Percentiles rank a stretch among this genome's conserved stretches.
phyloP scores from a whole-genome alignment of 1,140 invertebrate species.

The Oppia nitens region DNA sequence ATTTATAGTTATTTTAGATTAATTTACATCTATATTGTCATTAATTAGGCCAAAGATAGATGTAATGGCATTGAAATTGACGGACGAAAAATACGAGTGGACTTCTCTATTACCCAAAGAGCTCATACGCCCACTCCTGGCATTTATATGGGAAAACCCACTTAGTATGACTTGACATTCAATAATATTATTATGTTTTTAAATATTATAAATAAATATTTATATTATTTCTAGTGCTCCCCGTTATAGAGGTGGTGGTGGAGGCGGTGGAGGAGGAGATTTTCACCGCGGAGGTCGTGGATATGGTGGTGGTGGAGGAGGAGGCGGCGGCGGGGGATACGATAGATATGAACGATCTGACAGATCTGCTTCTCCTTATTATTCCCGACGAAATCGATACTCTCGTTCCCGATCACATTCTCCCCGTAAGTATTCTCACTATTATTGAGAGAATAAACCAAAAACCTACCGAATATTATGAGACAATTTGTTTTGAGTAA shows the following conservation, averaged over 20 bases:
- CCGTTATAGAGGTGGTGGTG: conserved; percentile 19
- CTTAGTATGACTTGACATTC: conserved; percentile 33
- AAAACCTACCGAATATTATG: neutral
- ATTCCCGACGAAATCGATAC: conserved; percentile 1
- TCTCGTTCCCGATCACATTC: conserved; percentile 12
- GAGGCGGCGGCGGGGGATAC: conserved; percentile 20
- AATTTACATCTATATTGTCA: conserved; percentile 3
- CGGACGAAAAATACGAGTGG: conserved; percentile 76
- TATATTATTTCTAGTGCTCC: conserved; percentile 28
- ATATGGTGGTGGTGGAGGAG: conserved; percentile 21
- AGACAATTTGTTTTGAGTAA: neutral
- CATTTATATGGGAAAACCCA: conserved; percentile 90
- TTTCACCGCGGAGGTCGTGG: conserved; percentile 19
- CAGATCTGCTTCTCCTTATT: conserved; percentile 7
- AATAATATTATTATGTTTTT: neutral
- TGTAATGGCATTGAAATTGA: conserved; percentile 85
- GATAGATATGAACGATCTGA: no score
- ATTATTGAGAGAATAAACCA: neutral
- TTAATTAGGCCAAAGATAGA: conserved; percentile 61
- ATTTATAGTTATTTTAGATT: neutral
- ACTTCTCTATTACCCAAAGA: conserved; percentile 91
- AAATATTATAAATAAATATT: conserved; percentile 13
- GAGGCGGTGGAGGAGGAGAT: conserved; percentile 18
- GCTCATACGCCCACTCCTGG: conserved; percentile 95
- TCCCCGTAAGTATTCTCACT: conserved; percentile 11